A percentile compares a stretch with the other conserved stretches of the same genome.
Conservation (phyloP, 2,797 vertebrate genomes). For the Euphonia xanthogaster region DNA sequence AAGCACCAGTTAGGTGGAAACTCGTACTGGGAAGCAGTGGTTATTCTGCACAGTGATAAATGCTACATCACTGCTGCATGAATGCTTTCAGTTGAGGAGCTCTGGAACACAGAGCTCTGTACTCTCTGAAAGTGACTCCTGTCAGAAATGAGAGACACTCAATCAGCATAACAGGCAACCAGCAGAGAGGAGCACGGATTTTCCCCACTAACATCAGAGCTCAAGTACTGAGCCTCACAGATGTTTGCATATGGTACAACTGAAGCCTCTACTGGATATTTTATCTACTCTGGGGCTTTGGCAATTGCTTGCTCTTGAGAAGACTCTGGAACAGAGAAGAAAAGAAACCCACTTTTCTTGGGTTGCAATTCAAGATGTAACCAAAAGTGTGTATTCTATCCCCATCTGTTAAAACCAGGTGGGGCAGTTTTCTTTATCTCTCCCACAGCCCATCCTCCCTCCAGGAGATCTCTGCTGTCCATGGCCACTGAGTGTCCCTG, state of each 20-base stretch:
- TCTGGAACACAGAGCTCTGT: not conserved
- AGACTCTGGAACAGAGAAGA: not conserved
- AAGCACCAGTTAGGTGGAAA: not conserved
- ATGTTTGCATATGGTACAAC: not conserved
- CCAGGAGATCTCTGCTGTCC: not conserved
- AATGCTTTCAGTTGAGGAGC: not conserved
- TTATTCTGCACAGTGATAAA: not conserved
- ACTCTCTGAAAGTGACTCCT: not conserved
- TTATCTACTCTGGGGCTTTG: not conserved
- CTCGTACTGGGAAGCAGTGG: not conserved
- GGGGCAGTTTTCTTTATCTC: not conserved
- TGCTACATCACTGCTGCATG: not conserved
- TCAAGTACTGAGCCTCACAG: not conserved
- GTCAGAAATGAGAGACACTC: not conserved
- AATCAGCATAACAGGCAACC: not conserved
- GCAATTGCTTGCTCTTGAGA: not conserved
- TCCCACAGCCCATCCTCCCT: not conserved
- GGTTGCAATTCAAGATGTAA: not conserved
- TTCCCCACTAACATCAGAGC: not conserved
- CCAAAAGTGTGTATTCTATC: not conserved
- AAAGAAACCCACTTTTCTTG: not conserved
- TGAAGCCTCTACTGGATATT: not conserved
- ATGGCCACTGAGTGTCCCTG: not conserved
- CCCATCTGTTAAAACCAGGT: not conserved
- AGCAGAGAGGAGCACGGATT: not conserved